Conservation (phyloP, 2,888 invertebrate species). For the Rhaphigaster nebulosa region DNA sequence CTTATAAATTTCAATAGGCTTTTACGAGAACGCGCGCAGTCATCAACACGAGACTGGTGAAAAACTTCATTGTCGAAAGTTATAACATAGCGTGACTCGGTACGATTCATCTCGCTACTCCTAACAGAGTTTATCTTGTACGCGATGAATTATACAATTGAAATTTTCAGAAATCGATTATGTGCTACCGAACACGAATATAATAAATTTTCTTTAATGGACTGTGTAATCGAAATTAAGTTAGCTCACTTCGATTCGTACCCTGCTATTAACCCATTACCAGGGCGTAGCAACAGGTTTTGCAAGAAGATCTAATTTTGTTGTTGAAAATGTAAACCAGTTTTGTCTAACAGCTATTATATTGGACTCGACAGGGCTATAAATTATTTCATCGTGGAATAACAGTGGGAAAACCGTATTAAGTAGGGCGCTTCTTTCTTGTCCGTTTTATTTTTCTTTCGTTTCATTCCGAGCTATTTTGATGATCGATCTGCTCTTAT, state of each 20-base stretch:
- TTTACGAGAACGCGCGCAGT: not conserved
- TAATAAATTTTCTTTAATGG: not conserved
- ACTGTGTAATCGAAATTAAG: not conserved
- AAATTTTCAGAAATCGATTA: conserved; percentile 23
- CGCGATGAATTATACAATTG: conserved; percentile 10
- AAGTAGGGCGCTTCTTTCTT: not conserved
- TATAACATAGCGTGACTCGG: not conserved
- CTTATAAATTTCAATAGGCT: not conserved
- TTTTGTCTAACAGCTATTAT: not conserved
- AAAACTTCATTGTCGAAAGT: conserved; percentile 18
- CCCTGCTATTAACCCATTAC: not conserved
- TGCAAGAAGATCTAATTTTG: not conserved
- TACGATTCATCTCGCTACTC: not conserved
- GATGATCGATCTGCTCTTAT: not conserved
- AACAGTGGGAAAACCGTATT: not conserved
- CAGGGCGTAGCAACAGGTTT: not conserved
- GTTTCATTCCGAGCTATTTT: not conserved
- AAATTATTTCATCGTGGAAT: not conserved
- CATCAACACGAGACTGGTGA: not conserved
- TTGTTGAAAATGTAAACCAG: not conserved
- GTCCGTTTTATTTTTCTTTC: not conserved
- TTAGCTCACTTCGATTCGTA: not conserved
- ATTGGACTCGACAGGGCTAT: not conserved
- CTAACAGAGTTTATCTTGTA: not conserved
- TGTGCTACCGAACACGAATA: not conserved